These are phyloP conservation scores for Danio rerio DNA, from an alignment of 2,113 vertebrate genomes.

Conservation along the genomic window GRCz12tu NC_133185.1:48398001-48398500, in stretches of 20 bases:
- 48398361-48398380: conserved; percentile 30
- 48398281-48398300: not conserved
- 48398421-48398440: conserved; percentile 29
- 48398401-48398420: conserved; percentile 29
- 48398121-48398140: too few species aligned
- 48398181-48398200: too few species aligned
- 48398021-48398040: too few species aligned
- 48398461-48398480: conserved; percentile 56
- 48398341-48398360: conserved; percentile 29
- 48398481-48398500: conserved; percentile 54
- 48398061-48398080: too few species aligned
- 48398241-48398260: too few species aligned
- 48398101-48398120: too few species aligned
- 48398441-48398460: conserved; percentile 23
- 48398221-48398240: too few species aligned
- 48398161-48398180: too few species aligned
- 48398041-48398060: not conserved
- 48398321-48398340: conserved; percentile 8
- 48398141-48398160: too few species aligned
- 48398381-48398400: conserved; percentile 17
- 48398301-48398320: not conserved
- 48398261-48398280: not conserved
- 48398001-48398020: too few species aligned
- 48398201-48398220: too few species aligned
- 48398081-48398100: too few species aligned